Evolutionary conservation across 92 coral and sea anemone species (phyloP).

Genomic region (Paragorgia papillata): DNA sequence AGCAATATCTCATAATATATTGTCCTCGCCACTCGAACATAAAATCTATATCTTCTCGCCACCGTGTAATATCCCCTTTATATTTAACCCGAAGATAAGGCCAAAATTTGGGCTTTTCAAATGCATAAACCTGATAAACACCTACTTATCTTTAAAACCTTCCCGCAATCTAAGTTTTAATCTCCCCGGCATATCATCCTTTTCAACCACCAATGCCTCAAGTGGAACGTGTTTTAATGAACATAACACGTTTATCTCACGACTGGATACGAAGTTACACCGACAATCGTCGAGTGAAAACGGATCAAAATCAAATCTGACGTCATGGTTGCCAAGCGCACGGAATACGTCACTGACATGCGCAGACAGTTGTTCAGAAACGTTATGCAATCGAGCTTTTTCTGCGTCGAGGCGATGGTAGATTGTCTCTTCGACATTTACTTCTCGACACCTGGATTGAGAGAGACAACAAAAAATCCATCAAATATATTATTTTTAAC

Average conservation of each 20-base stretch:
- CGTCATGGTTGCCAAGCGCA: conserved; percentile 22
- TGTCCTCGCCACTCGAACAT: no score
- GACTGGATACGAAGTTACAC: conserved; percentile 1
- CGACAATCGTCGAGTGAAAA: conserved; percentile 34
- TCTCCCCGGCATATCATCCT: conserved; percentile 7
- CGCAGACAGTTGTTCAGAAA: neutral
- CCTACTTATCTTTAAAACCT: conserved; percentile 12
- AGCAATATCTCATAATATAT: no score
- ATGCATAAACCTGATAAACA: no score
- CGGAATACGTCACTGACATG: conserved; percentile 14
- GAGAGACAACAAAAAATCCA: neutral
- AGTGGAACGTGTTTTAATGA: conserved; percentile 33
- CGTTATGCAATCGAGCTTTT: neutral
- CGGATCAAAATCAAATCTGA: conserved; percentile 27
- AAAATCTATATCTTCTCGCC: no score
- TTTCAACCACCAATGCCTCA: conserved; percentile 6
- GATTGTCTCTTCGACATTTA: neutral
- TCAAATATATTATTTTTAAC: no score
- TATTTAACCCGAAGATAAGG: no score
- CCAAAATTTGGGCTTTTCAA: no score
- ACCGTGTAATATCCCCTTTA: no score
- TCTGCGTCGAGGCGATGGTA: neutral
- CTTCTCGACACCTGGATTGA: neutral
- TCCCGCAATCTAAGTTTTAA: conserved; percentile 17
- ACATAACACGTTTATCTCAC: conserved; percentile 12